A percentile compares a stretch with the other conserved stretches of the same genome.
phyloP scores from a whole-genome alignment of 2,113 vertebrate genomes.

The Isichthys henryi region DNA sequence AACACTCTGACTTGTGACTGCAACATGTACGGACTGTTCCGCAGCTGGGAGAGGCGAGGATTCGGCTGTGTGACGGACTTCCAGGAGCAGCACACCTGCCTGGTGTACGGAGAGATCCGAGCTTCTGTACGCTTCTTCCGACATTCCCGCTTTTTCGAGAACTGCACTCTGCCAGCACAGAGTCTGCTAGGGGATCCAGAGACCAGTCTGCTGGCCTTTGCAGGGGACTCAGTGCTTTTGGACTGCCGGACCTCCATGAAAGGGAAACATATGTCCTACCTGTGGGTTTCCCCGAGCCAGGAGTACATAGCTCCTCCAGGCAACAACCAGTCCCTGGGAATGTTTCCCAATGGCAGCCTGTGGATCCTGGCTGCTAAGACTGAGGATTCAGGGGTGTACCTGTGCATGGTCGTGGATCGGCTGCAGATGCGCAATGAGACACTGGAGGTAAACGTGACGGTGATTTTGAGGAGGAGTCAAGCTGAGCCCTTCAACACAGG shows the following conservation, averaged over 20 bases:
- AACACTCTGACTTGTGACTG: constrained; percentile 87
- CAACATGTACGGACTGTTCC: constrained; percentile 70
- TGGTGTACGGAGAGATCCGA: constrained; percentile 53
- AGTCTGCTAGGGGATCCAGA: constrained; percentile 44
- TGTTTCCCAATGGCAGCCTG: constrained; percentile 77
- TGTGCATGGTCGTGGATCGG: constrained; percentile 71
- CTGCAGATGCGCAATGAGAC: constrained; percentile 69
- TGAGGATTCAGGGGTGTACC: constrained; percentile 78
- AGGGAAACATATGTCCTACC: constrained; percentile 55
- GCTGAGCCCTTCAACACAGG: constrained; percentile 79
- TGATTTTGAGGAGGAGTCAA: constrained; percentile 46
- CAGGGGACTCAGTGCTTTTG: constrained; percentile 64
- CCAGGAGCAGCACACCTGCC: constrained; percentile 72
- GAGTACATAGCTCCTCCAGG: constrained; percentile 57
- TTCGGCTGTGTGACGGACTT: constrained; percentile 75
- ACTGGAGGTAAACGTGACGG: constrained; percentile 76
- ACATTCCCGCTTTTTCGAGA: constrained; percentile 66
- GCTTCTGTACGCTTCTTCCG: constrained; percentile 65
- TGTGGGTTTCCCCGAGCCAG: constrained; percentile 73
- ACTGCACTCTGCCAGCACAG: constrained; percentile 58
- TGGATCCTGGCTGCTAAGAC: constrained; percentile 63
- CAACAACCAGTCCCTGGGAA: constrained; percentile 61
- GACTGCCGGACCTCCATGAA: constrained; percentile 68
- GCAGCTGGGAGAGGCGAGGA: constrained; percentile 70
- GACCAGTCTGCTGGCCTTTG: constrained; percentile 51